These are phyloP conservation scores for Cephonodes hylas DNA, from an alignment of 2,888 invertebrate genomes.

Conservation along the genomic window DNA sequence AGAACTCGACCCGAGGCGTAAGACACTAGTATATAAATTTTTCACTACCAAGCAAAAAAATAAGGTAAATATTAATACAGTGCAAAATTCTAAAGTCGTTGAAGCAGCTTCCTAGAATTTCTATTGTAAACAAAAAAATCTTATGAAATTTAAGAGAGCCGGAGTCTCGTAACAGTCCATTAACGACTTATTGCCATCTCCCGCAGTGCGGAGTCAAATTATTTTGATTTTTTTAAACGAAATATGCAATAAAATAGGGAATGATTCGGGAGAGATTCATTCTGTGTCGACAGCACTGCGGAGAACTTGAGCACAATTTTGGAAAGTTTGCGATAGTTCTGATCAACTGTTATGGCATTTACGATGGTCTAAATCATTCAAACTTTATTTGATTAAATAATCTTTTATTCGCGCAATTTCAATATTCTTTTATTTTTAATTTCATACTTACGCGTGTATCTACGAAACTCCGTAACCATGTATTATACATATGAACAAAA, in stretches of 20 bases:
- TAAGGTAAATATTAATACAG: slow-evolving; percentile 16
- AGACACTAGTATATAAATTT: slow-evolving; percentile 16
- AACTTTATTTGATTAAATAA: too few relatives aligned
- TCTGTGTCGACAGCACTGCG: not conserved
- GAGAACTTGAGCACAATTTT: slow-evolving; percentile 6
- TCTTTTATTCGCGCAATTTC: too few relatives aligned
- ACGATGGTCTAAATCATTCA: too few relatives aligned
- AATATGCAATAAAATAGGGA: slow-evolving; percentile 14
- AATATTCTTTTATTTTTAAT: too few relatives aligned
- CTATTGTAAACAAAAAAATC: slow-evolving; percentile 12
- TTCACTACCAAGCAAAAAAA: slow-evolving; percentile 11
- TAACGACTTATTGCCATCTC: slow-evolving; percentile 23
- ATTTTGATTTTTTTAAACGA: slow-evolving; percentile 18
- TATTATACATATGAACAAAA: too few relatives aligned
- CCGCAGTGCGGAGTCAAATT: slow-evolving; percentile 18
- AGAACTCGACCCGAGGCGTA: not conserved
- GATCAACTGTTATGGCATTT: not conserved
- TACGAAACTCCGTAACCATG: too few relatives aligned
- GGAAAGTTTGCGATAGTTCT: not conserved
- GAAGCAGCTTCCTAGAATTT: slow-evolving; percentile 9
- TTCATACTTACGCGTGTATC: too few relatives aligned
- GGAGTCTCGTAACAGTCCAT: slow-evolving; percentile 16
- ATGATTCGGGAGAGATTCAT: not conserved
- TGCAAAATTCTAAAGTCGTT: slow-evolving; percentile 7
- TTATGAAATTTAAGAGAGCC: slow-evolving; percentile 14